Evolutionary conservation across 2,113 vertebrate species (phyloP).

Genomic region (Ursus arctos): DNA sequence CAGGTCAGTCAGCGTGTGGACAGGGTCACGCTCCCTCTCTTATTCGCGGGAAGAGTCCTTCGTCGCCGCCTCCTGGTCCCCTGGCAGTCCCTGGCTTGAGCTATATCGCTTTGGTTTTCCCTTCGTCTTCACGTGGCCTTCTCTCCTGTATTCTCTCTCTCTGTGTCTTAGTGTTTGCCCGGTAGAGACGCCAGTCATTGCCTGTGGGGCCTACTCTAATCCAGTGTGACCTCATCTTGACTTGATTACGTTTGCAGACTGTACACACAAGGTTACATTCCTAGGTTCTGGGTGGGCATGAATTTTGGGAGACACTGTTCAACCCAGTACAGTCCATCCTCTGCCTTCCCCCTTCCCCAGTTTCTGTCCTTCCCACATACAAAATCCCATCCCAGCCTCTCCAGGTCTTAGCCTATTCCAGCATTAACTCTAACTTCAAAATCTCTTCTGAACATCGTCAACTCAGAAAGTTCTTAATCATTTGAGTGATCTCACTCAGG

Average conservation of each 20-base stretch:
- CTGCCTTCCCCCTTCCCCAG: accelerated
- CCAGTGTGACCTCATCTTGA: background rate
- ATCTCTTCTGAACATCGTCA: background rate
- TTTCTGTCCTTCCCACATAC: background rate
- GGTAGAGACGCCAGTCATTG: background rate
- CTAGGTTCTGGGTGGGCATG: background rate
- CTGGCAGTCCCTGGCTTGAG: background rate
- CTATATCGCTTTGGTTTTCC: background rate
- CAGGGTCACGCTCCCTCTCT: background rate
- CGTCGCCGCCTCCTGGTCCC: background rate
- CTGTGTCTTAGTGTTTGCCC: background rate
- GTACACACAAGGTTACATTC: background rate
- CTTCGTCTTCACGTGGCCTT: background rate
- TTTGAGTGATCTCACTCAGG: background rate
- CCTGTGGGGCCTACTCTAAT: background rate
- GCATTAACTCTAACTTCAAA: background rate
- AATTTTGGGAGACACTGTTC: background rate
- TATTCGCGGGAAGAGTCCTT: background rate
- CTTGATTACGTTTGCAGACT: background rate
- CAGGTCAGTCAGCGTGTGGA: background rate
- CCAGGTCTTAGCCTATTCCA: background rate
- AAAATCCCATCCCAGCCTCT: background rate
- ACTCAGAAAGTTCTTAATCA: background rate
- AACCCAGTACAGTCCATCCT: background rate
- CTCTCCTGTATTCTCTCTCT: background rate